Conservation (phyloP, 2,888 invertebrate genomes). For the Crioceris asparagi region DNA sequence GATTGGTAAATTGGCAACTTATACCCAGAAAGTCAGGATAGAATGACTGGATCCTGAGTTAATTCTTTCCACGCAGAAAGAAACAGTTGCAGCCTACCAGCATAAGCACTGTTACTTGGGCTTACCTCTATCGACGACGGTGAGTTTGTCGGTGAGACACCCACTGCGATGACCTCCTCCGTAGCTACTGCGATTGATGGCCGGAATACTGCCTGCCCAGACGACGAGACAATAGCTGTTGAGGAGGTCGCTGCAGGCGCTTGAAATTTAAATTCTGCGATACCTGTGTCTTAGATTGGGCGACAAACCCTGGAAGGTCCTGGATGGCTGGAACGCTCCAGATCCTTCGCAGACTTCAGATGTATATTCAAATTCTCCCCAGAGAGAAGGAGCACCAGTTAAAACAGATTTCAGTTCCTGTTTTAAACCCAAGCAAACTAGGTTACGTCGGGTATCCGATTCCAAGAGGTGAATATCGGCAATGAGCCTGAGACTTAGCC, state of each 20-base stretch:
- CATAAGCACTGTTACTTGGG: no score
- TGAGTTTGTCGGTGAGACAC: neutral
- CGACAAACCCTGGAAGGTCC: neutral
- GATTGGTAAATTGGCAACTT: conserved; percentile 1
- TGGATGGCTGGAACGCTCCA: conserved; percentile 6
- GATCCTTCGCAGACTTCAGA: conserved; percentile 6
- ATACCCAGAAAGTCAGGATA: conserved; percentile 4
- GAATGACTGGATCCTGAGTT: conserved; percentile 2
- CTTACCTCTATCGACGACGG: neutral
- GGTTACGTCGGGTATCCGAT: conserved; percentile 7
- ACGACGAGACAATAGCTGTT: no score
- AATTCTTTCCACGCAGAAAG: conserved; percentile 3
- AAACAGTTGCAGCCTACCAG: no score
- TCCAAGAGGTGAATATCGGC: conserved; percentile 9
- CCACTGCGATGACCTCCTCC: conserved; percentile 6
- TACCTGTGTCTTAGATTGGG: no score
- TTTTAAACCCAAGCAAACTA: conserved; percentile 8
- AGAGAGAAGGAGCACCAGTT: conserved; percentile 5
- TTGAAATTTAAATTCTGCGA: neutral
- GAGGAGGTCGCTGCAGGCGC: neutral
- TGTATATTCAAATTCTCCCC: conserved; percentile 8
- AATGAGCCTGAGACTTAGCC: no score
- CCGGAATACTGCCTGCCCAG: no score
- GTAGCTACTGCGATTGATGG: neutral
- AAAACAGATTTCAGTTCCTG: conserved; percentile 9